Conservation (phyloP, 1,140 invertebrate genomes). For the Macrocentrus cingulum region DNA sequence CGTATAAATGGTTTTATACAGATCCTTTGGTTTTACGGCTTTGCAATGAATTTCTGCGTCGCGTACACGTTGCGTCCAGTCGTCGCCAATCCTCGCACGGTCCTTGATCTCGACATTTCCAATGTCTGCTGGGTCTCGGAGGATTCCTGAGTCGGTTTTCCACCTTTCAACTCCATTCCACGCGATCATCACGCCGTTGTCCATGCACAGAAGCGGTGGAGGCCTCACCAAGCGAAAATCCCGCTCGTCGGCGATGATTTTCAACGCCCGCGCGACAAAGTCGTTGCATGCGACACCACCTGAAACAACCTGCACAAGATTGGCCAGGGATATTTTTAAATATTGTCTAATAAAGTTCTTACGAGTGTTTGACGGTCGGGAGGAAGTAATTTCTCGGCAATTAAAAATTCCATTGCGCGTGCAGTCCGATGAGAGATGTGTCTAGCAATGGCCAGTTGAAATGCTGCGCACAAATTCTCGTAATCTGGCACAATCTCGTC, state of each 20-base stretch:
- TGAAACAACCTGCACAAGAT: conserved; percentile 73
- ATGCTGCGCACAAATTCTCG: conserved; percentile 83
- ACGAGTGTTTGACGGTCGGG: conserved; percentile 64
- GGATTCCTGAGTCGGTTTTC: conserved; percentile 51
- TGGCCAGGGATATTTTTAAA: not conserved
- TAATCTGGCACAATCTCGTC: conserved; percentile 77
- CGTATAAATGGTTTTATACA: conserved; percentile 13
- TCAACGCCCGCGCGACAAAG: conserved; percentile 73
- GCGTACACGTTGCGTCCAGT: conserved; percentile 61
- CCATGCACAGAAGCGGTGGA: conserved; percentile 86
- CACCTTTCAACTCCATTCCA: conserved; percentile 93
- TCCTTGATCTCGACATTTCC: conserved; percentile 57
- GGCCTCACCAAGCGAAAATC: conserved; percentile 73
- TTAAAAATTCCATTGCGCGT: conserved; percentile 77
- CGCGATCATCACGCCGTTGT: conserved; percentile 99
- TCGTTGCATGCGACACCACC: conserved; percentile 95
- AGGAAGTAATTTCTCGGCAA: conserved; percentile 64
- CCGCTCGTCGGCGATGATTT: conserved; percentile 68
- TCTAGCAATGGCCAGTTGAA: conserved; percentile 73
- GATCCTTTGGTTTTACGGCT: conserved; percentile 58
- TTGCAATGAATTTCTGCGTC: conserved; percentile 64
- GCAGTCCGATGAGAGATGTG: conserved; percentile 82
- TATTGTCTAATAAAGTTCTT: conserved; percentile 27
- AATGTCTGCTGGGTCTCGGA: conserved; percentile 54
- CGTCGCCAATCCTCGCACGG: conserved; percentile 61